phyloP scores from a whole-genome alignment of 2,888 invertebrate species.

The Halocaridina rubra region DNA sequence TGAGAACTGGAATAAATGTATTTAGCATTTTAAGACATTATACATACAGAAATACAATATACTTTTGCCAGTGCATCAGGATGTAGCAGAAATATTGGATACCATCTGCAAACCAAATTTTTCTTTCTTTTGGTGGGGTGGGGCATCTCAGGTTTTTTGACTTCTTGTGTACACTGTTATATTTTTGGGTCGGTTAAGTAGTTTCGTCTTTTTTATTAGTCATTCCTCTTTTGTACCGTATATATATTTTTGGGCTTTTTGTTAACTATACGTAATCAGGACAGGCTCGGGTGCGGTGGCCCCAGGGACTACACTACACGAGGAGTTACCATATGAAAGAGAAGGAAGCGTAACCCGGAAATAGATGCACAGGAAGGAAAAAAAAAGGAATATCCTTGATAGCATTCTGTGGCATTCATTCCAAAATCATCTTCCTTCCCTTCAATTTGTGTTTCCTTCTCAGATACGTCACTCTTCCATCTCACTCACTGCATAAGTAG shows the following conservation, averaged over 20 bases:
- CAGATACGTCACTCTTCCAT: neutral
- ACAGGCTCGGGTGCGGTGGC: constrained; percentile 14
- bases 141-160: neutral
- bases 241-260: neutral
- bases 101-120: too few species aligned
- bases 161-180: neutral
- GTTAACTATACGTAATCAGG: neutral
- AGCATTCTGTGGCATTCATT: too few species aligned
- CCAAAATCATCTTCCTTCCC: too few species aligned
- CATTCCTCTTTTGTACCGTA: too few species aligned
- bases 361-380: neutral
- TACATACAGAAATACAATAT: neutral
- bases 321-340: neutral
- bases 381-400: neutral
- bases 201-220: neutral
- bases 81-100: too few species aligned
- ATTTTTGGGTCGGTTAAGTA: neutral
- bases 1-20: neutral
- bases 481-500: neutral
- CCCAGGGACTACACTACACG: constrained; percentile 21
- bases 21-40: neutral
- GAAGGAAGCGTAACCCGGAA: neutral
- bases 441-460: too few species aligned
- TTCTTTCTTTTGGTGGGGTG: neutral
- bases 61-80: too few species aligned